phyloP scores from a whole-genome alignment of 1,140 invertebrate species.

The Ceratoteleas bidentatus region DNA sequence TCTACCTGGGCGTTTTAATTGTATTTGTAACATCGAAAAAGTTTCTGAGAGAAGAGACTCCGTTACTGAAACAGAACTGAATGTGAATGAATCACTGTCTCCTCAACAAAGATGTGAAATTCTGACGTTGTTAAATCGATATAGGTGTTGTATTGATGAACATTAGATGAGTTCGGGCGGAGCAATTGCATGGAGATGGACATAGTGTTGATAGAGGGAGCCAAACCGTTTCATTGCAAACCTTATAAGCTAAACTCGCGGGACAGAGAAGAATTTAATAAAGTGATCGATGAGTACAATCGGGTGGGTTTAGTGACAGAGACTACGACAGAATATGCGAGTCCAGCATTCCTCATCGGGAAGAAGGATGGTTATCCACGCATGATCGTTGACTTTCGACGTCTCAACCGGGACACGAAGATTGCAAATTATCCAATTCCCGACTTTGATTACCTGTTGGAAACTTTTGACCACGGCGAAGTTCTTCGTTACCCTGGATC shows the following conservation, averaged over 20 bases:
- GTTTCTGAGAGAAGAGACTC: not conserved
- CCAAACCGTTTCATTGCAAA: constrained; percentile 13
- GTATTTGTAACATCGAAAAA: not conserved
- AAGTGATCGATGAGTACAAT: constrained; percentile 39
- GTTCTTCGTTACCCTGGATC: constrained; percentile 40
- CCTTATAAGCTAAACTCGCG: constrained; percentile 33
- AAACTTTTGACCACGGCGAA: constrained; percentile 28
- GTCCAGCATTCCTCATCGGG: constrained; percentile 60
- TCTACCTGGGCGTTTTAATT: not conserved
- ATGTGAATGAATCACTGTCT: too few species aligned
- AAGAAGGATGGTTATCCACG: constrained; percentile 69
- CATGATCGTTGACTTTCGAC: constrained; percentile 74
- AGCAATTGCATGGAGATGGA: constrained; percentile 22
- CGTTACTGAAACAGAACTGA: not conserved
- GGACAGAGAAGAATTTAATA: constrained; percentile 32
- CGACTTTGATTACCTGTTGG: constrained; percentile 39
- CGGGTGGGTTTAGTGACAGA: constrained; percentile 20
- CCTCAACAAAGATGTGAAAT: too few species aligned
- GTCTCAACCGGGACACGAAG: constrained; percentile 76
- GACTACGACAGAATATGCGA: constrained; percentile 59
- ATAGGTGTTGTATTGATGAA: not conserved
- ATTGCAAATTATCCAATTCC: constrained; percentile 31
- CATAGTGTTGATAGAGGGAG: not conserved
- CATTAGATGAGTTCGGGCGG: too few species aligned
- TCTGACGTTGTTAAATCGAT: not conserved